A percentile compares a stretch with the other conserved stretches of the same genome.
phyloP scores from a whole-genome alignment of 1,140 invertebrate species.

The Hylyphantes graminicola region DNA sequence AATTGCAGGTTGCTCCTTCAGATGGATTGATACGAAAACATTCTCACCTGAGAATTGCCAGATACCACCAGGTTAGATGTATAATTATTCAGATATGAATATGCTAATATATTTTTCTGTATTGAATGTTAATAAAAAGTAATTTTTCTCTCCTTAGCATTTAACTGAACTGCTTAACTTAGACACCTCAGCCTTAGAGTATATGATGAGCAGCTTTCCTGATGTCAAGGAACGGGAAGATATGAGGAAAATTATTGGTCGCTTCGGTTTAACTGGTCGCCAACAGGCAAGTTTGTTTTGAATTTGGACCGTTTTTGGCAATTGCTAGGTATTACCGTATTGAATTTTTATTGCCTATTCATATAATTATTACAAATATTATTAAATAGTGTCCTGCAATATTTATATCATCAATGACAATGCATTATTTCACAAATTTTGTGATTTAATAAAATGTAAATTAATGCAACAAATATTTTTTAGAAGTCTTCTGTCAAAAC shows the following conservation, averaged over 20 bases:
- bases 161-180: constrained; percentile 95
- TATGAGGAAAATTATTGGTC: constrained; percentile 98
- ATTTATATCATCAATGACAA: too few species aligned
- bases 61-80: constrained; percentile 87
- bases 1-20: constrained; percentile 82
- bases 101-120: not conserved
- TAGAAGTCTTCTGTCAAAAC: too few species aligned
- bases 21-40: constrained; percentile 98
- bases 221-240: constrained; percentile 98
- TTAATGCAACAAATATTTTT: too few species aligned
- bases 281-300: constrained; percentile 81
- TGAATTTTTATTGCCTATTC: too few species aligned
- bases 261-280: constrained; percentile 95
- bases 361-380: too few species aligned
- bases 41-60: constrained; percentile 95
- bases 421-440: too few species aligned
- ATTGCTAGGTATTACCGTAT: too few species aligned
- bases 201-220: constrained; percentile 97
- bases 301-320: not conserved
- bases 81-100: not conserved
- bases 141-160: constrained; percentile 73
- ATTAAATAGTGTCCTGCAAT: too few species aligned
- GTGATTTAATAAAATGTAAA: too few species aligned
- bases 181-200: constrained; percentile 94
- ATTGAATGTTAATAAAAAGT: not conserved